Percentiles rank a stretch among this genome's conserved stretches.
Conservation (phyloP, 2,797 vertebrate genomes). For the Sebastolobus altivelis region DNA sequence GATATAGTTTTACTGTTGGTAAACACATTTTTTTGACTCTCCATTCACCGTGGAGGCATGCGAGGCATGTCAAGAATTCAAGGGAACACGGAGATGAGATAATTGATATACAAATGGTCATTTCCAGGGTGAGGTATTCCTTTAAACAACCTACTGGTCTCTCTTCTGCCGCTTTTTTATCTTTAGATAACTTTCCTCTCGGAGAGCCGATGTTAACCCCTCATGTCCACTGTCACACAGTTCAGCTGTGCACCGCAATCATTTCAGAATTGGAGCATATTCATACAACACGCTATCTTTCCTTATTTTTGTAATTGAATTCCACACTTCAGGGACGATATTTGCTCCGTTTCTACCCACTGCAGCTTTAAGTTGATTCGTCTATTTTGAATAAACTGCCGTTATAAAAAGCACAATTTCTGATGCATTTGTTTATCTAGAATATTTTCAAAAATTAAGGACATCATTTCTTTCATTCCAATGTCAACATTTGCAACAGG, state of each 20-base stretch:
- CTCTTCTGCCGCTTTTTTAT: not conserved
- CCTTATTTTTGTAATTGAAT: not conserved
- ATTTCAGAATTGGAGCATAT: too few relatives aligned
- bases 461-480: not conserved
- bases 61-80: not conserved
- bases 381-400: not conserved
- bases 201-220: not conserved
- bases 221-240: not conserved
- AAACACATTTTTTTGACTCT: not conserved
- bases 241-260: too few relatives aligned
- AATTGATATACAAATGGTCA: not conserved
- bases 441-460: not conserved
- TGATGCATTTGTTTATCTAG: not conserved
- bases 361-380: not conserved
- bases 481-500: not conserved
- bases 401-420: not conserved
- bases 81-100: not conserved
- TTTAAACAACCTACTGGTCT: not conserved
- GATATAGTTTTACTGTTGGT: not conserved
- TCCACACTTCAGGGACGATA: too few relatives aligned
- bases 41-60: not conserved
- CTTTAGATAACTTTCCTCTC: not conserved
- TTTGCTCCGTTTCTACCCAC: too few relatives aligned
- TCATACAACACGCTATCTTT: not conserved
- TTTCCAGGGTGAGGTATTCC: not conserved